phyloP scores from a whole-genome alignment of 2,888 invertebrate genomes.

The Eupithecia inturbata region DNA sequence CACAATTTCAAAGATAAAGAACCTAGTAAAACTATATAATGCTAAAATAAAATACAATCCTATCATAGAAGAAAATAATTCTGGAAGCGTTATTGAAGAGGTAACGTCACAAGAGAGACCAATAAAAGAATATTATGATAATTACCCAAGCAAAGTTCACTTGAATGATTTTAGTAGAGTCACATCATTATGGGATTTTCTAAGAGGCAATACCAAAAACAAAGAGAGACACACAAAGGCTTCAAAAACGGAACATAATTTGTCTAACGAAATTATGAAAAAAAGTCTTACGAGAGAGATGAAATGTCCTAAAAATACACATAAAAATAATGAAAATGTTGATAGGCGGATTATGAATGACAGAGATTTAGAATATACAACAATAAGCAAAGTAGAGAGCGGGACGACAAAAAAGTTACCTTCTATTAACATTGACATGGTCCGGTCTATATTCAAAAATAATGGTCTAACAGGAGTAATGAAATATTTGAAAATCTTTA shows the following conservation, averaged over 20 bases:
- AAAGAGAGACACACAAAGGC: background rate
- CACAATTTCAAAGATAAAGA: conserved; percentile 58
- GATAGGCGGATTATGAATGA: background rate
- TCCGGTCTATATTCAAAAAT: background rate
- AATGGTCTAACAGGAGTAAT: background rate
- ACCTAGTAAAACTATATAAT: conserved; percentile 55
- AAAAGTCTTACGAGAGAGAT: background rate
- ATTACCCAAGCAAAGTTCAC: background rate
- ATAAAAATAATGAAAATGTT: background rate
- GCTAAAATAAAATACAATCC: conserved; percentile 41
- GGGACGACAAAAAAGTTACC: background rate
- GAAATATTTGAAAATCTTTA: background rate
- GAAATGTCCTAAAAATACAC: background rate
- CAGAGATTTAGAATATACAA: background rate
- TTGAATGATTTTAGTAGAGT: background rate
- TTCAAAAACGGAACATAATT: background rate
- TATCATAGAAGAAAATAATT: conserved; percentile 9
- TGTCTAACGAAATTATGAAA: background rate
- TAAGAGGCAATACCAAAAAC: background rate
- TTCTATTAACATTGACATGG: background rate
- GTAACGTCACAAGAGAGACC: conserved; percentile 5
- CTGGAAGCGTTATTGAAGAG: background rate
- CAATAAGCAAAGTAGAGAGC: background rate
- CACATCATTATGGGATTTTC: background rate
- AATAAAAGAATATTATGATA: conserved; percentile 1